These are phyloP conservation scores for Leptoclinus maculatus DNA, from an alignment of 2,797 vertebrate species.

Conservation along the genomic window DNA sequence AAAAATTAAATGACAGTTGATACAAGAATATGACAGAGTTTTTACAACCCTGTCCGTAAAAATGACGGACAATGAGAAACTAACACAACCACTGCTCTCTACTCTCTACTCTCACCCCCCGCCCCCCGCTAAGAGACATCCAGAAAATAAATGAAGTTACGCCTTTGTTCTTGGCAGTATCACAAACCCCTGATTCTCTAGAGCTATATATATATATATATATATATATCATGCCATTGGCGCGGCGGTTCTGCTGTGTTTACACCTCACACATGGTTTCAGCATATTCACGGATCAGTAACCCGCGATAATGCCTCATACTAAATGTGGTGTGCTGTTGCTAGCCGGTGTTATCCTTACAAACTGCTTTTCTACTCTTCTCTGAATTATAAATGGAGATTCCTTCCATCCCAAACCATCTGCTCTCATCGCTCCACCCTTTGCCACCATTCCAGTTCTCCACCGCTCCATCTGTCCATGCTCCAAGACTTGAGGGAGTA, in stretches of 20 bases:
- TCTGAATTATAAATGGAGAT: slow-evolving; percentile 45
- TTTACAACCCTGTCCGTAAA: too few relatives aligned
- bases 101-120: too few relatives aligned
- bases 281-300: slow-evolving; percentile 40
- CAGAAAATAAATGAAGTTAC: slow-evolving; percentile 33
- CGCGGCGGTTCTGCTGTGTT: slow-evolving; percentile 31
- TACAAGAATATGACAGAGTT: too few relatives aligned
- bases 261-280: slow-evolving; percentile 52
- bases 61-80: background rate
- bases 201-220: slow-evolving; percentile 23
- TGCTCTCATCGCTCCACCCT: slow-evolving; percentile 42
- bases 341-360: slow-evolving; percentile 34
- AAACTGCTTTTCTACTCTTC: slow-evolving; percentile 34
- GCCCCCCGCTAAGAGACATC: background rate
- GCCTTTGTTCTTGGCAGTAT: slow-evolving; percentile 30
- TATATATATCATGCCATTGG: slow-evolving; percentile 27
- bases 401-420: slow-evolving; percentile 64
- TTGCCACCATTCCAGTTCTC: slow-evolving; percentile 49
- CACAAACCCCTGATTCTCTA: slow-evolving; percentile 14
- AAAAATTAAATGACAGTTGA: too few relatives aligned
- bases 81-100: background rate
- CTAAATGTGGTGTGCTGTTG: slow-evolving; percentile 40
- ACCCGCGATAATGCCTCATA: slow-evolving; percentile 36
- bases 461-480: slow-evolving; percentile 49
- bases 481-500: slow-evolving; percentile 41